Percentiles rank a stretch among this genome's conserved stretches.
phyloP scores from a whole-genome alignment of 2,888 invertebrate species.

The Sesamia inferens region DNA sequence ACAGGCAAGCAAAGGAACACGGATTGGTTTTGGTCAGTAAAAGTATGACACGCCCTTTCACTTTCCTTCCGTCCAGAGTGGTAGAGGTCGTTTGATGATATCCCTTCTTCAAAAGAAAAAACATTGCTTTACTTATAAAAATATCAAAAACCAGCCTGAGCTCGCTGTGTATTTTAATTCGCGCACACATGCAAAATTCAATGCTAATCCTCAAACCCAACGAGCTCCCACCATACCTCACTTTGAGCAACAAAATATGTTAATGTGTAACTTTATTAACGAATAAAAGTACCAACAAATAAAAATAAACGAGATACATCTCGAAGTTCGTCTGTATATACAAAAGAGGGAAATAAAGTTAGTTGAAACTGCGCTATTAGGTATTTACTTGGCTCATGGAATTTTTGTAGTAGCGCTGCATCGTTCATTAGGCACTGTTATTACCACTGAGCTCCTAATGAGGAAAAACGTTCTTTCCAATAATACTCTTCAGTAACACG shows the following conservation, averaged over 20 bases:
- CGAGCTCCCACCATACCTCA: slow-evolving; percentile 36
- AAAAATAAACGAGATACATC: slow-evolving; percentile 49
- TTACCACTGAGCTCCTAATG: slow-evolving; percentile 76
- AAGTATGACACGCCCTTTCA: no score
- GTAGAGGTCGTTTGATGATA: no score
- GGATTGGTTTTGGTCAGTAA: no score
- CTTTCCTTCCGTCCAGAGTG: no score
- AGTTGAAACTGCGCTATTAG: slow-evolving; percentile 62
- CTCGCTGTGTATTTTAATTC: slow-evolving; percentile 24
- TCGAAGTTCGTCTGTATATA: slow-evolving; percentile 40
- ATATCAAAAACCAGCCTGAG: slow-evolving; percentile 3
- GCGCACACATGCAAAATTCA: slow-evolving; percentile 33
- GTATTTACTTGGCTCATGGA: slow-evolving; percentile 22
- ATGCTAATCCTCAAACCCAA: slow-evolving; percentile 50
- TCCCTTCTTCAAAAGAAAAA: no score
- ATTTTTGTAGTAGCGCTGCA: slow-evolving; percentile 66
- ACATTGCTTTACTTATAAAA: slow-evolving; percentile 37
- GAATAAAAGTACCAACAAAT: slow-evolving; percentile 50
- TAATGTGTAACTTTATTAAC: slow-evolving; percentile 51
- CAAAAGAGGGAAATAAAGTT: slow-evolving; percentile 39
- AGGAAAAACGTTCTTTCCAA: slow-evolving; percentile 79
- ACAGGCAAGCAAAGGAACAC: no score
- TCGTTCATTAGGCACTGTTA: slow-evolving; percentile 76
- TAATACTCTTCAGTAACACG: slow-evolving; percentile 71
- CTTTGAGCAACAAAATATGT: slow-evolving; percentile 50